Evolutionary conservation across 1,140 invertebrate species (phyloP).

Genomic region (Trichonephila clavata): DNA sequence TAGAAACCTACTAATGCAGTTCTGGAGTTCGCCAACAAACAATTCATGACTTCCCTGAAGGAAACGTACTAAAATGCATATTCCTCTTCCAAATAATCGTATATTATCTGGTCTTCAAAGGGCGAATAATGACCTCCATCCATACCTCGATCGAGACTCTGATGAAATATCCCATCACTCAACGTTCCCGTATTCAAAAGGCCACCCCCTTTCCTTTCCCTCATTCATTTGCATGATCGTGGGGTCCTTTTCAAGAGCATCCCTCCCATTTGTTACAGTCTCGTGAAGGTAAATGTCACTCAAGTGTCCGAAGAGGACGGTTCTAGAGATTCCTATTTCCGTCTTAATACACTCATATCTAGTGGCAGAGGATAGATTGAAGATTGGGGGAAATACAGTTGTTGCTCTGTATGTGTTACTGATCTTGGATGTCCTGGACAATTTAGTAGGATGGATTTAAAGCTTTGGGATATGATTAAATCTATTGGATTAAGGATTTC

Average conservation of each 20-base stretch:
- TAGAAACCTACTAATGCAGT: background rate
- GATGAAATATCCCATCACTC: conserved; percentile 21
- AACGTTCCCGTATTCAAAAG: conserved; percentile 14
- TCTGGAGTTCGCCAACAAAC: conserved; percentile 10
- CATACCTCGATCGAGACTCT: background rate
- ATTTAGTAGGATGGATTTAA: background rate
- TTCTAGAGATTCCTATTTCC: conserved; percentile 7
- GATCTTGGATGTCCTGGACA: background rate
- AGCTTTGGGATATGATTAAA: background rate
- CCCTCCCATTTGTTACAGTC: conserved; percentile 23
- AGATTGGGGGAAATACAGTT: background rate
- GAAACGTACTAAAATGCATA: conserved; percentile 4
- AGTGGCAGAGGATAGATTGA: background rate
- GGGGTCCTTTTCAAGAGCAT: conserved; percentile 33
- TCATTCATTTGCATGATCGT: conserved; percentile 35
- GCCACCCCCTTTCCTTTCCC: background rate
- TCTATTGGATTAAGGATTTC: background rate
- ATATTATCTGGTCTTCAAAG: background rate
- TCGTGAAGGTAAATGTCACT: conserved; percentile 43
- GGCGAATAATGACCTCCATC: conserved; percentile 32
- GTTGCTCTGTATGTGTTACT: background rate
- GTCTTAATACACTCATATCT: conserved; percentile 33
- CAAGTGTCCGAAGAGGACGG: conserved; percentile 26
- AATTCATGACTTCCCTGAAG: background rate
- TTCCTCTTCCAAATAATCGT: background rate